Base-by-base conservation (phyloP, 1,140 invertebrate species). In the Drosophila suzukii region DNA sequence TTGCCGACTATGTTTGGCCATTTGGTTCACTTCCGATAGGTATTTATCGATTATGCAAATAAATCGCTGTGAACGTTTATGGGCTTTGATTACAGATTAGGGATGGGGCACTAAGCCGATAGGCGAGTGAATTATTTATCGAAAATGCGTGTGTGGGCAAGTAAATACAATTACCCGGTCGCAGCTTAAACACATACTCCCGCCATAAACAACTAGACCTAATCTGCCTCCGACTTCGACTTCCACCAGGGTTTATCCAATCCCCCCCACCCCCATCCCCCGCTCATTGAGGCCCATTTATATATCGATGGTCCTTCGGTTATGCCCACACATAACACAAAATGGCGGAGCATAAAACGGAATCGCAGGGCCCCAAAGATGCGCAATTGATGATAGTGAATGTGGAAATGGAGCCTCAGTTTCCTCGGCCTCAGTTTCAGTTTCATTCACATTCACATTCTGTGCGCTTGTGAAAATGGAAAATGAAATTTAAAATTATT, bases 401-500 rank as follows among this genome's bases (percentile, higher is more conserved):
- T 60, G 62, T 60, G 59, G 46, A 36, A 53, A 36, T 53, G 50
- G 32, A 7, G 15, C 50, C 24, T 36, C 50, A 36, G 50, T 36
- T 20, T 20, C 56, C 12, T 11, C 12, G 0, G 5, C 10, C 17
- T 39, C 8, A 6, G 34, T 36, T 3, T 54, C 44, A 20, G 27
- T 34, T 10, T 44, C 36, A 38, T 12, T 38, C 13, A 12, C 38
- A 39, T 39, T 12, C 13, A 2, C 43, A 20, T 3, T 12, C 7
- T 46, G 43, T 20, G 43, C 53, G 20, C 59, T 34, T 80, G 79
- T 78, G 81, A 77, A 84, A 84, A 80, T 84, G 81, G 77, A 86
- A 86, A 88, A 88, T 88, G 84, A 88, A 88, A 88, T 88, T 88
- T 88, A 88, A 88, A 88, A 88, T 88, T 88, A 88, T 88, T 88